Evolutionary conservation across 64 coral and sea anemone genomes (phyloP).

Genomic region (Catalaphyllia jardinei): DNA sequence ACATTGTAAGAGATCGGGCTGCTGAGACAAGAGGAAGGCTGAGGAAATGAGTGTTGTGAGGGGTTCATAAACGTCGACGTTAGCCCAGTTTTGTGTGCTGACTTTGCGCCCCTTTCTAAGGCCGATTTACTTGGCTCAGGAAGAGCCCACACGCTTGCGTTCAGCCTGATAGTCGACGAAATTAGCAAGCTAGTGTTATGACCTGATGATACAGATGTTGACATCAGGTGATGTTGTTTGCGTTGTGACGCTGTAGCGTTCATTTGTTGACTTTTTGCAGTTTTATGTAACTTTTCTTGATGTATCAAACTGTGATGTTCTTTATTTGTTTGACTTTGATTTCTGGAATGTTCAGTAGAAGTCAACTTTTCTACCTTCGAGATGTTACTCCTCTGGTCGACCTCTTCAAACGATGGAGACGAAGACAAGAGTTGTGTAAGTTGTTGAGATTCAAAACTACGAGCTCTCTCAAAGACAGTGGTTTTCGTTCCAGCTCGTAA

Average conservation of each 20-base stretch:
- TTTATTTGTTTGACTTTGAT: not conserved
- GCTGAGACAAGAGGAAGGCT: conserved; percentile 56
- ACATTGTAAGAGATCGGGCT: conserved; percentile 70
- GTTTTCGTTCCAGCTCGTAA: not conserved
- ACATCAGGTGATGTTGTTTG: not conserved
- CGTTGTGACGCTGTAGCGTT: not conserved
- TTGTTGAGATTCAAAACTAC: conserved; percentile 2
- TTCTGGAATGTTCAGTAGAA: not conserved
- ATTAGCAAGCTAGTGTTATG: not conserved
- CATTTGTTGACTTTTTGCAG: not conserved
- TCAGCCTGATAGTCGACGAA: not conserved
- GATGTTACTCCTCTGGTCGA: not conserved
- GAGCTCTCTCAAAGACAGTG: not conserved
- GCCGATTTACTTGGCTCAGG: conserved; percentile 18
- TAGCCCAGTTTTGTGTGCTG: not conserved
- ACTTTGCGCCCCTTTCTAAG: not conserved
- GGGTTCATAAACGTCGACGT: not conserved
- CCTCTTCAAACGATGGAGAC: not conserved
- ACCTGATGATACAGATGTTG: not conserved
- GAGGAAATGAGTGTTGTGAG: not conserved
- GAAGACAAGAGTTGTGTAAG: not conserved
- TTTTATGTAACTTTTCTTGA: not conserved
- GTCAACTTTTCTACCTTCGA: not conserved
- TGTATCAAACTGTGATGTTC: not conserved
- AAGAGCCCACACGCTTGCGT: not conserved